phyloP scores from a whole-genome alignment of 2,888 invertebrate genomes.

The Pachliopta kotzebuea region DNA sequence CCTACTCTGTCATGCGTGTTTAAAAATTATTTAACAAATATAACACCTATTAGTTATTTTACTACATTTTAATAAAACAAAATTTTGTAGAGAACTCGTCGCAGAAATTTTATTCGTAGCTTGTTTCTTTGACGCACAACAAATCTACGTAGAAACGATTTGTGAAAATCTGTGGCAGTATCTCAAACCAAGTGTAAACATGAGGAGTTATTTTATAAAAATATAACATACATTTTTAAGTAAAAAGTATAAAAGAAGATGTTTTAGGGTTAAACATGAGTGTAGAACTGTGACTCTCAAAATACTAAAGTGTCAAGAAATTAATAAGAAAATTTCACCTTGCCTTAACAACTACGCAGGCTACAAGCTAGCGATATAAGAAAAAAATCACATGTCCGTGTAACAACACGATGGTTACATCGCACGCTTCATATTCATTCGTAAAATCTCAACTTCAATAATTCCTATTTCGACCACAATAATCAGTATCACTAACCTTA shows the following conservation, averaged over 20 bases:
- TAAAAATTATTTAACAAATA: conserved; percentile 46
- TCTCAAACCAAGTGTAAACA: conserved; percentile 35
- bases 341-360: conserved; percentile 72
- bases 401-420: conserved; percentile 56
- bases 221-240: neutral
- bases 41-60: conserved; percentile 51
- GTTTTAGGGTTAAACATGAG: conserved; percentile 6
- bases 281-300: conserved; percentile 60
- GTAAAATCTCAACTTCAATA: conserved; percentile 56
- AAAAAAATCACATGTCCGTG: conserved; percentile 70
- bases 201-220: conserved; percentile 12
- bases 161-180: conserved; percentile 45
- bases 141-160: conserved; percentile 23
- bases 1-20: conserved; percentile 13
- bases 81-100: conserved; percentile 16
- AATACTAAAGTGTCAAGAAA: conserved; percentile 50
- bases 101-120: neutral
- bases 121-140: conserved; percentile 7
- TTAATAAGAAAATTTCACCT: conserved; percentile 68
- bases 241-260: neutral
- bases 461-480: conserved; percentile 64
- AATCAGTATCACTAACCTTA: conserved; percentile 80
- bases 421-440: conserved; percentile 58
- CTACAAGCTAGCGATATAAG: conserved; percentile 71
- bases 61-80: conserved; percentile 18